Base-by-base conservation (phyloP, 2,888 invertebrate genomes). In the Apotomis capreana region DNA sequence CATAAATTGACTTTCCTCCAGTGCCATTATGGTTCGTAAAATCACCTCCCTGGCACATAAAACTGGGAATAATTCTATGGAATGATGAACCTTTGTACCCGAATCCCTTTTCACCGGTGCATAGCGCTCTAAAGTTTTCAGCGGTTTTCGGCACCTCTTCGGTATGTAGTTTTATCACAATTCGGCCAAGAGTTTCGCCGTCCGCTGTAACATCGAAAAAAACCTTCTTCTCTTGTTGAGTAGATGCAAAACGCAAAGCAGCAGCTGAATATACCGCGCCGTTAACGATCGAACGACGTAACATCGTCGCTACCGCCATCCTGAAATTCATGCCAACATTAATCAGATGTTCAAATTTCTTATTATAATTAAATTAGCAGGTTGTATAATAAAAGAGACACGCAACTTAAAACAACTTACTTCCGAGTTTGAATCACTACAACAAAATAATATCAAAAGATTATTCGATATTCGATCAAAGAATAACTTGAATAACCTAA, bases 31-130 rank as follows among this genome's bases (percentile, higher is more conserved):
- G 90, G 83, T 97, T 96, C 79, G 98, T 98, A 87, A 98, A 98
- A 86, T 98, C 98, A 74, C 98, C 97, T 74, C 98, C 98, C 94
- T 98, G 98, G 88, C 98, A 98, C 98, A 99, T 99, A 93, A 98
- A 98, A 87, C 96, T 96, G 68, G 98, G 98, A 87, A 98, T 99
- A 81, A 99, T 97, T 80, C 92, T 88, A 88, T 98, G 98, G 94
- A 98, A 98, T 77, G 95, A 96, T 83, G 97, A 97, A 73, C 97
- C 97, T 91, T 97, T 98, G 94, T 96, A 99, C 15, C 98, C 98
- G 85, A 97, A 92, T 1, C 92, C 92, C 77, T 92, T 92, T 76
- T 92, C 92, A 26, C 92, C 92, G 0, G 92, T 91, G 92, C 99
- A 99, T 68, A 99, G 94, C 12, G 97, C 97, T 78, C 99, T 96